Evolutionary conservation across 1,140 invertebrate genomes (phyloP), one percentile per base, ranked within the genome.

Genomic region (Dendroctonus ponderosae): DNA sequence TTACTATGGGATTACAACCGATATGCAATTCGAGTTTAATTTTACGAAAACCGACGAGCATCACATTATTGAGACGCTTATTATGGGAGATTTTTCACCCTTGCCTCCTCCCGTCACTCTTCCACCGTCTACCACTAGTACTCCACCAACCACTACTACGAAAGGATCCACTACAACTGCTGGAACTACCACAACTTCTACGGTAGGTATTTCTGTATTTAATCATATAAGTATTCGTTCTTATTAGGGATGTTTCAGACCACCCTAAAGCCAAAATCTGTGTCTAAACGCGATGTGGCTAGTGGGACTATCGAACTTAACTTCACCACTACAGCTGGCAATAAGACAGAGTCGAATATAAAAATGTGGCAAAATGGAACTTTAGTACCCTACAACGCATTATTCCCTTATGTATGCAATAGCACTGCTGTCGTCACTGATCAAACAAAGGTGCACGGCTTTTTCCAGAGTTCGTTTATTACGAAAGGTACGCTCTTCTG

Each of bases 361-460:
- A 70, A 57, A 58, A 40, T 43, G 60, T 67, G 66, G 56, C 64
- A 59, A 37, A 56, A 71, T 62, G 49, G 77, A 0, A 66, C 67
- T 7, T 59, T 75, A 49, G 62, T 69, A 37, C 69, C 68, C 2
- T 76, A 73, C 49, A 70, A 74, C 38, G 70, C 51, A n/a, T 71
- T 38, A 42, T 78, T 80, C 44, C 81, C 84, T 1, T 85, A 82
- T 65, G 80, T 85, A 66, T 89, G 87, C 72, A 77, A 85, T 26
- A 86, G 86, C 70, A 79, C 82, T 0, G 83, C 83, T 8, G 80
- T 90, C 26, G 81, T 85, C 0, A 80, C 83, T 49, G 85, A 88
- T 77, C 78, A 84, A 5, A 84, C 85, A 42, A 88, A 89, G 69
- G 86, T 84, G 5, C 90, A 89, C 78, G 90, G 90, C n/a, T 86